A percentile compares a stretch with the other conserved stretches of the same genome.
Evolutionary conservation across 2,113 vertebrate genomes (phyloP).

Genomic region (Leptobrachium leishanense): DNA sequence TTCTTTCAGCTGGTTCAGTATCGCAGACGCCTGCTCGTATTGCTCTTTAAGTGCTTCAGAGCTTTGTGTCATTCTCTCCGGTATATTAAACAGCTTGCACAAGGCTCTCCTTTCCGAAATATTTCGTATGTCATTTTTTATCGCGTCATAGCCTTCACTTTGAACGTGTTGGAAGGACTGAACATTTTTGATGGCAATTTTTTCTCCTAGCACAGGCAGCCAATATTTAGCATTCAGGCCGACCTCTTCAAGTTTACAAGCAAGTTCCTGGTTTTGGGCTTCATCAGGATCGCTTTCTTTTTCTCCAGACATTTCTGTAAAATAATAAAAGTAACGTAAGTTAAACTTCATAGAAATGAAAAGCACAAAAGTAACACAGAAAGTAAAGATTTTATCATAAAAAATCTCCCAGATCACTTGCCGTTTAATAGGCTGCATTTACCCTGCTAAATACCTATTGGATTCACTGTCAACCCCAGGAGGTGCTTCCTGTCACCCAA

Average conservation of each 20-base stretch:
- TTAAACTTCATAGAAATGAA: too few relatives aligned
- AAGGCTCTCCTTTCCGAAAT: conserved; percentile 49
- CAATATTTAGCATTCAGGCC: conserved; percentile 50
- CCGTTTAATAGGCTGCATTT: too few relatives aligned
- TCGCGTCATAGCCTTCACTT: conserved; percentile 45
- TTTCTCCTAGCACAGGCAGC: conserved; percentile 49
- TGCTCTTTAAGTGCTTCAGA: conserved; percentile 16
- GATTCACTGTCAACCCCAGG: too few relatives aligned
- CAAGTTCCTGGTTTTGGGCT: conserved; percentile 45
- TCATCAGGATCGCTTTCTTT: fast-evolving
- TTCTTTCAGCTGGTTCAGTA: conserved; percentile 27
- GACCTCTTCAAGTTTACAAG: conserved; percentile 38
- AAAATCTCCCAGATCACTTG: too few relatives aligned
- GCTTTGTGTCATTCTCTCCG: not conserved
- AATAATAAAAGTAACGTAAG: conserved; percentile 30
- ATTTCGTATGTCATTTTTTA: conserved; percentile 29
- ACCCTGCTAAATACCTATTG: too few relatives aligned
- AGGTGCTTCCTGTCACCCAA: too few relatives aligned
- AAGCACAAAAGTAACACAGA: too few relatives aligned
- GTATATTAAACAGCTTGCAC: conserved; percentile 38
- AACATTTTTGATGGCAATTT: conserved; percentile 37
- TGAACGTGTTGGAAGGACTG: conserved; percentile 52
- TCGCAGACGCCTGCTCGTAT: not conserved
- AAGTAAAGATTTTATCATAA: too few relatives aligned
- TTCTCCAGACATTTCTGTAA: conserved; percentile 48